Evolutionary conservation across 2,888 invertebrate species (phyloP).

Genomic region (Xestobium rufovillosum): DNA sequence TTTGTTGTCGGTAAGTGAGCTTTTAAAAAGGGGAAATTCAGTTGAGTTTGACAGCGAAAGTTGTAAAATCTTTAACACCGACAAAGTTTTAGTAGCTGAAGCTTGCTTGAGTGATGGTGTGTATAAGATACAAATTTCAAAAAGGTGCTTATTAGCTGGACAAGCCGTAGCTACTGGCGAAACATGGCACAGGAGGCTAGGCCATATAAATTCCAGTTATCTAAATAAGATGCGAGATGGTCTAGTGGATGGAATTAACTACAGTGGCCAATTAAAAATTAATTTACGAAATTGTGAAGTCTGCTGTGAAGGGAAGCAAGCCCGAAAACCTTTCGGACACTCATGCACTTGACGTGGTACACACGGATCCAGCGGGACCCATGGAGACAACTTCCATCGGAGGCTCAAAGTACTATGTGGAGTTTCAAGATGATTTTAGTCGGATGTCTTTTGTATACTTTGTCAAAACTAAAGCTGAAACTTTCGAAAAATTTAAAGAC

Average conservation of each 20-base stretch:
- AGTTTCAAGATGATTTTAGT: conserved; percentile 29
- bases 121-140: conserved; percentile 4
- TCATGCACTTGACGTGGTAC: conserved; percentile 19
- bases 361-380: conserved; percentile 24
- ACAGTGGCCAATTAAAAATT: conserved; percentile 7
- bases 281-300: conserved; percentile 11
- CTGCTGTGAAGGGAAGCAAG: conserved; percentile 23
- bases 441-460: conserved; percentile 22
- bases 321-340: conserved; percentile 22
- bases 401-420: conserved; percentile 23
- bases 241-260: conserved; percentile 9
- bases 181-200: conserved; percentile 10
- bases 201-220: conserved; percentile 11
- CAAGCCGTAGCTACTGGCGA: conserved; percentile 9
- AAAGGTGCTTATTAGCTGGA: conserved; percentile 9
- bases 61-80: conserved; percentile 5
- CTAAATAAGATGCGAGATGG: conserved; percentile 11
- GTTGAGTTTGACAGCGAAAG: conserved; percentile 5
- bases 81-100: conserved; percentile 7
- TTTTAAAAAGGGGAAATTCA: conserved; percentile 11
- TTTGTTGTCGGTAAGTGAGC: conserved; percentile 8
- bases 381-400: conserved; percentile 18
- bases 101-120: conserved; percentile 6
- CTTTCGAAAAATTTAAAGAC: conserved; percentile 8
- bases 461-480: conserved; percentile 22